Conservation (phyloP, 1,140 invertebrate species). For the Stenopsyche tienmushanensis region DNA sequence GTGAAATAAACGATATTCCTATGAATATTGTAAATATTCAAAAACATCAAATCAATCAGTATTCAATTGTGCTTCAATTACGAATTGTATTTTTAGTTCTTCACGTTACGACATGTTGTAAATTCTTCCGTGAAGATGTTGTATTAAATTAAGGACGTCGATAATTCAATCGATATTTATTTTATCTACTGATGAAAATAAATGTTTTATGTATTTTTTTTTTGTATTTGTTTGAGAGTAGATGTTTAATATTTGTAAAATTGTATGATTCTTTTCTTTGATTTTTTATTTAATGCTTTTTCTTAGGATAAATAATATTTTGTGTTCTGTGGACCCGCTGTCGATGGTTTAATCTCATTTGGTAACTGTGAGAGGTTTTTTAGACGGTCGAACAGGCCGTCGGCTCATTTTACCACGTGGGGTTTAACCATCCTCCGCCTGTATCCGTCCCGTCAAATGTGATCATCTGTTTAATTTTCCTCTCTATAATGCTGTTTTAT, state of each 20-base stretch:
- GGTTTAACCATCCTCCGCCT: constrained; percentile 59
- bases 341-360: constrained; percentile 78
- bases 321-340: constrained; percentile 11
- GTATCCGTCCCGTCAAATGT: constrained; percentile 40
- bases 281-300: constrained; percentile 41
- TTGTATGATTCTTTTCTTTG: constrained; percentile 7
- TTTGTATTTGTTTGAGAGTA: constrained; percentile 25
- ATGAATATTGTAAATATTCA: no score
- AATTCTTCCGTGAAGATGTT: no score
- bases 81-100: no score
- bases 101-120: no score
- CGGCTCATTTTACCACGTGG: constrained; percentile 66
- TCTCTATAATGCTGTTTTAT: constrained; percentile 46
- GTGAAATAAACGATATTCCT: no score
- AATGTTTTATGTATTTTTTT: background rate
- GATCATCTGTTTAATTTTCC: constrained; percentile 43
- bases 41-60: no score
- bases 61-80: no score
- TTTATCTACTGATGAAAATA: background rate
- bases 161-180: background rate
- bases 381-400: constrained; percentile 43
- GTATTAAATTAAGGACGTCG: no score
- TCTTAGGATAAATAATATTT: no score
- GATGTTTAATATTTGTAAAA: no score
- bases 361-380: constrained; percentile 78